phyloP scores from a whole-genome alignment of 2,888 invertebrate species.

The Agrypnus murinus region DNA sequence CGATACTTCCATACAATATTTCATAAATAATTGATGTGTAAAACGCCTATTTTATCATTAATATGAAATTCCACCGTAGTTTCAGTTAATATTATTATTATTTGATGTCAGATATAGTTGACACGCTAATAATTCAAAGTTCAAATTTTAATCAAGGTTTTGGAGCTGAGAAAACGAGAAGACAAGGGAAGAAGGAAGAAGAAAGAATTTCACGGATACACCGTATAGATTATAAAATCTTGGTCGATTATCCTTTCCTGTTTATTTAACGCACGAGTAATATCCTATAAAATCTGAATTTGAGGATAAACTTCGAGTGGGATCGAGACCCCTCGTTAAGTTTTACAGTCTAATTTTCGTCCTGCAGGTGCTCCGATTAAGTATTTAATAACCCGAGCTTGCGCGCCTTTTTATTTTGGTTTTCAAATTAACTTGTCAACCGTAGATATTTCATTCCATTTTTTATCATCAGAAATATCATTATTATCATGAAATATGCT shows the following conservation, averaged over 20 bases:
- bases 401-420: conserved; percentile 30
- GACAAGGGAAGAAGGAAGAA: no score
- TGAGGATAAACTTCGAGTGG: conserved; percentile 42
- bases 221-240: conserved; percentile 39
- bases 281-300: conserved; percentile 50
- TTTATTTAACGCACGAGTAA: conserved; percentile 50
- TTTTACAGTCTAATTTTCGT: conserved; percentile 49
- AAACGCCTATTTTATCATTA: neutral
- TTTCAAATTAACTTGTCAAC: conserved; percentile 31
- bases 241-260: conserved; percentile 48
- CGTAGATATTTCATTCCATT: conserved; percentile 16
- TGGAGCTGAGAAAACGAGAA: no score
- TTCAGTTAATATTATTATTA: no score
- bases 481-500: neutral
- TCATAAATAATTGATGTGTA: conserved; percentile 4
- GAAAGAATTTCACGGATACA: neutral
- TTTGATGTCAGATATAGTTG: no score
- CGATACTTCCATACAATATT: conserved; percentile 18
- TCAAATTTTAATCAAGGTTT: no score
- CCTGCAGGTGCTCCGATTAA: conserved; percentile 46
- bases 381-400: conserved; percentile 41
- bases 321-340: conserved; percentile 45
- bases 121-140: no score
- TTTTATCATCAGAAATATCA: neutral
- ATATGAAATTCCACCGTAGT: no score